These are phyloP conservation scores for Patella caerulea DNA, from an alignment of 2,888 invertebrate genomes.

Conservation along the genomic window DNA sequence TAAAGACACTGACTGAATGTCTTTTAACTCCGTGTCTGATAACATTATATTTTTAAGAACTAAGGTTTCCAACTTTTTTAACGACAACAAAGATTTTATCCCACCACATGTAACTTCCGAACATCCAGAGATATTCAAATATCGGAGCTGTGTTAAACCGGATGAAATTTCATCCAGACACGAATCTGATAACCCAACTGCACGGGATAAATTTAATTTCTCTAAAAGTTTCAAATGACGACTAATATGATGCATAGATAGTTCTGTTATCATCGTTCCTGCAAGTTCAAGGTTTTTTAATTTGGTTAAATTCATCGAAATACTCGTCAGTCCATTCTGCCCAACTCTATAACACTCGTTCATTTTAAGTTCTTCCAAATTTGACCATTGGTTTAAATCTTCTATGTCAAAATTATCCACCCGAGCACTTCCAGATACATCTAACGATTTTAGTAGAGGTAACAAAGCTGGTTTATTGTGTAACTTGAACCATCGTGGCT, in stretches of 20 bases:
- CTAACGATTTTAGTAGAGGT: constrained; percentile 43
- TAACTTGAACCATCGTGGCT: constrained; percentile 50
- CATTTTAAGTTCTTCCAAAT: constrained; percentile 45
- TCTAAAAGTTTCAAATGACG: constrained; percentile 41
- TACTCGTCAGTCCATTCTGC: constrained; percentile 40
- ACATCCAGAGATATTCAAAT: constrained; percentile 44
- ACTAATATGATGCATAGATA: constrained; percentile 52
- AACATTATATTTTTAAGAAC: too few species aligned
- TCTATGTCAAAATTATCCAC: constrained; percentile 49
- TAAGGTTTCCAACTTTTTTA: too few species aligned
- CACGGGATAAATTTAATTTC: constrained; percentile 41
- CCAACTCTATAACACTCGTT: constrained; percentile 51
- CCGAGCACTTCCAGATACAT: constrained; percentile 42
- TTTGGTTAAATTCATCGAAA: constrained; percentile 40
- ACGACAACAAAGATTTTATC: constrained; percentile 11
- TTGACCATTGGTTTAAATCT: constrained; percentile 41
- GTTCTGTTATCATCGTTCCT: constrained; percentile 41
- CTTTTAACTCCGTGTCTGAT: too few species aligned
- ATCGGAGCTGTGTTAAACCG: constrained; percentile 41
- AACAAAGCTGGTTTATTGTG: constrained; percentile 31
- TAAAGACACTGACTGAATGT: too few species aligned
- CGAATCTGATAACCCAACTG: constrained; percentile 39
- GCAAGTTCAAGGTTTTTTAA: constrained; percentile 43
- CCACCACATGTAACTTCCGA: constrained; percentile 26
- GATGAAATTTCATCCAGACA: constrained; percentile 39